A percentile compares a stretch with the other conserved stretches of the same genome.
Evolutionary conservation across 2,888 invertebrate species (phyloP).

Genomic region (Cryptocephalus primarius): DNA sequence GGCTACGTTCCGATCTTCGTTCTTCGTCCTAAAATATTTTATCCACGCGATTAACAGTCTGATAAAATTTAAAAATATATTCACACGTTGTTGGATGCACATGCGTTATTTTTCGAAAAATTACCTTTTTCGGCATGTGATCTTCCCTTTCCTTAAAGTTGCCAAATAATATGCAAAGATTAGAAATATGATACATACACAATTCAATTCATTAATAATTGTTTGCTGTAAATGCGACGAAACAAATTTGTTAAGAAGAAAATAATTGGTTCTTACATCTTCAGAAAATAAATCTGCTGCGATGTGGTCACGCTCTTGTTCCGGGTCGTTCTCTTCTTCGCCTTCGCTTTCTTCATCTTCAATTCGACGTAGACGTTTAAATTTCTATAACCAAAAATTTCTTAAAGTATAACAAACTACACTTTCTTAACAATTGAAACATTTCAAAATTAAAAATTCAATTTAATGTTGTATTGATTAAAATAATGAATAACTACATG

Average conservation of each 20-base stretch:
- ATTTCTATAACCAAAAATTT: conserved; percentile 53
- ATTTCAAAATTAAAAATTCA: too few relatives aligned
- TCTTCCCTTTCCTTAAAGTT: conserved; percentile 24
- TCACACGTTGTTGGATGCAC: background rate
- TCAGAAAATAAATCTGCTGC: conserved; percentile 85
- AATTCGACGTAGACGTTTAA: conserved; percentile 71
- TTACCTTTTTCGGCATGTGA: conserved; percentile 20
- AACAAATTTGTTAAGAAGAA: background rate
- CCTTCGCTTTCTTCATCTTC: conserved; percentile 89
- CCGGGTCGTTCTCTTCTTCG: conserved; percentile 68
- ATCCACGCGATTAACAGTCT: background rate
- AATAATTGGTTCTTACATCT: conserved; percentile 49
- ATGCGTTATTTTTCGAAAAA: background rate
- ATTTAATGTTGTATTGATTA: too few relatives aligned
- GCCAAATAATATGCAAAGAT: conserved; percentile 7
- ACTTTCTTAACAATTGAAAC: background rate
- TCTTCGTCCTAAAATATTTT: conserved; percentile 57
- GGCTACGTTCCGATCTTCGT: conserved; percentile 58
- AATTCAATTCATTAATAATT: too few relatives aligned
- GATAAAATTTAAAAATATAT: background rate
- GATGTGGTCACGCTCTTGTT: conserved; percentile 75
- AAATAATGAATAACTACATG: too few relatives aligned
- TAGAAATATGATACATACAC: conserved; percentile 2
- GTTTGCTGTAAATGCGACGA: too few relatives aligned
- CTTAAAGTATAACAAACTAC: background rate